phyloP scores from a whole-genome alignment of 2,888 invertebrate genomes.

The Melieria crassipennis region DNA sequence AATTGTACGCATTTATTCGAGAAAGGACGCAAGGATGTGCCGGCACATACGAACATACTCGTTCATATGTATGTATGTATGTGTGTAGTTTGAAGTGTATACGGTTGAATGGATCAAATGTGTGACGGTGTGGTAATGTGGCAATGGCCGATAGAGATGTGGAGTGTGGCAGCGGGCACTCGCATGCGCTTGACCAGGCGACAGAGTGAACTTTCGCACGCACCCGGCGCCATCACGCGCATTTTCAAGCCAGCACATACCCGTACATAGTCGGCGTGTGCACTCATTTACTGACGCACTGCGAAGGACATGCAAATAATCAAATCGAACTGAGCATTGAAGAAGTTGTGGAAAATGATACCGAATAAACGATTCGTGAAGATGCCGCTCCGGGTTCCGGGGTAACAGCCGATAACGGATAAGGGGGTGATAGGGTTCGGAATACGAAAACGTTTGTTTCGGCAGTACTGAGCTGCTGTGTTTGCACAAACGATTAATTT shows the following conservation, averaged over 20 bases:
- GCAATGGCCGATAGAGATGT: no score
- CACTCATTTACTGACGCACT: no score
- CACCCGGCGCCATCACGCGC: background rate
- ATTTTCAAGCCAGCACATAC: background rate
- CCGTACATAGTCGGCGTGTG: background rate
- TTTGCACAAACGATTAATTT: conserved; percentile 57
- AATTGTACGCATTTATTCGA: conserved; percentile 19
- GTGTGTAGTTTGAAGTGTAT: conserved; percentile 3
- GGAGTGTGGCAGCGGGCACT: conserved; percentile 1
- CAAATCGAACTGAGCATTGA: no score
- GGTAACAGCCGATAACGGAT: background rate
- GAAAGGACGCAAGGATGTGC: background rate
- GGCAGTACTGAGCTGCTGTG: conserved; percentile 35
- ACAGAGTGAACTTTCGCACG: conserved; percentile 21
- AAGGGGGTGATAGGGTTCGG: background rate
- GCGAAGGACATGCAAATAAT: no score
- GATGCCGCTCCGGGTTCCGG: no score
- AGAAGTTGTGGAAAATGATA: no score
- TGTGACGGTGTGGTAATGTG: background rate
- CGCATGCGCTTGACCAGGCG: conserved; percentile 13
- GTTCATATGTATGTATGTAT: background rate
- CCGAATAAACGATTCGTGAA: no score
- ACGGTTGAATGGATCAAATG: background rate
- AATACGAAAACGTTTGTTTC: background rate
- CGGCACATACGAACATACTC: background rate